Base-by-base conservation (phyloP, 2,888 invertebrate genomes). In the Spodoptera picta region DNA sequence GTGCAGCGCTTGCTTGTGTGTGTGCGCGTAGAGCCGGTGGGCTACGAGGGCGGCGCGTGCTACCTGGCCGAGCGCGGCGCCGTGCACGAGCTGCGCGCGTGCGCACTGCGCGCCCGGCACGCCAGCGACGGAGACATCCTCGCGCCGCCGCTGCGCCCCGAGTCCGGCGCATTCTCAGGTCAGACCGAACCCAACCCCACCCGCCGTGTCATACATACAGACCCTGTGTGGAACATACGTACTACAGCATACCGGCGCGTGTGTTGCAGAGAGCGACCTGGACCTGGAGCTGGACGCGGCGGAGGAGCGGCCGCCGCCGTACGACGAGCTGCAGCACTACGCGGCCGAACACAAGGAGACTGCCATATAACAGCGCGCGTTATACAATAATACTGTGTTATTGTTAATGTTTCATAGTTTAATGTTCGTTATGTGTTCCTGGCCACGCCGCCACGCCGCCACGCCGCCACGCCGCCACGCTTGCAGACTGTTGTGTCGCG, bases 91-190 rank as follows among this genome's bases (percentile, higher is more conserved):
- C 65, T 75, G 59, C 65, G 71, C 50, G 63, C 69, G 27, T n/a
- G 60, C 48, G 65, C 60, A 10, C 5, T 73, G 81, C 85, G 91
- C 31, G 87, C 89, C 23, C 77, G 92, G 0, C 92, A 92, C 67
- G 92, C 92, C 69, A 91, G 92, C 56, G 93, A 92, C 55, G 93
- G 93, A 0, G 93, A 93, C 74, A 92, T 93, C n/a, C 84, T 94
- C 6, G 92, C 90, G 23, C 89, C 92, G 1, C 83, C 88, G 10
- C 84, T 81, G 9, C 75, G 94, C 0, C 94, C 94, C 0, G 91
- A 92, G 79, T 93, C 94, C 1, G 92, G 91, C 1, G 94, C 94
- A 0, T 92, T 94, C 67, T 94, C 94, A 52, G 94, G 94, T 93
- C 69, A 77, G 65, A n/a, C 31, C 49, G 9, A 23, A n/a, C 12